These are phyloP conservation scores for Lophochroa leadbeateri DNA, from an alignment of 2,113 vertebrate genomes.

Conservation along the genomic window DNA sequence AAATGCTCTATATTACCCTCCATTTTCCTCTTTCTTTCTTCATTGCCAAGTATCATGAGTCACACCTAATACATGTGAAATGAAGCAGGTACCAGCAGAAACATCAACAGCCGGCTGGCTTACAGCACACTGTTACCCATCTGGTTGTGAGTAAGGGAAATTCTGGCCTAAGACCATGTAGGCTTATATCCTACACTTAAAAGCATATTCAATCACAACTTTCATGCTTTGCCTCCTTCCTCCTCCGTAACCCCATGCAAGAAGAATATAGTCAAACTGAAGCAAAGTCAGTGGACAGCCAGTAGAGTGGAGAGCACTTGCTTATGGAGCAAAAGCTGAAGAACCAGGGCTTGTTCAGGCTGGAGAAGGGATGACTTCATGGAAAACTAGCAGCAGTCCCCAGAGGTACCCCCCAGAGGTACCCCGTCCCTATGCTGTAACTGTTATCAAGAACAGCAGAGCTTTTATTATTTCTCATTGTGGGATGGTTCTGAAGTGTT, in stretches of 20 bases:
- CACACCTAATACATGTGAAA: background rate
- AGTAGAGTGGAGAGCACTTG: fast-evolving
- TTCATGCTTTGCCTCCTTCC: background rate
- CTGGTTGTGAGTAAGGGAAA: background rate
- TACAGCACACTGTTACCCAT: background rate
- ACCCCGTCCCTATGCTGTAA: background rate
- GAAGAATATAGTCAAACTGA: background rate
- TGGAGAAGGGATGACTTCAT: background rate
- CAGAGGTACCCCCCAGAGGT: background rate
- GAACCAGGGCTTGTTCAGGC: background rate
- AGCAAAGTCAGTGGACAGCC: background rate
- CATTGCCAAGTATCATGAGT: background rate
- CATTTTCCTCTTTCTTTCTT: background rate
- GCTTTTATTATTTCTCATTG: background rate
- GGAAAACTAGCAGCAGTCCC: background rate
- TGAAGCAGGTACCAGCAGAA: background rate
- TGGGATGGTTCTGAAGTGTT: background rate
- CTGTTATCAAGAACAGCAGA: background rate
- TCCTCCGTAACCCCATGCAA: background rate
- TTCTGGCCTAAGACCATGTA: background rate
- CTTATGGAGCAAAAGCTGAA: background rate
- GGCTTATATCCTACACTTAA: background rate
- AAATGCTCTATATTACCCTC: background rate
- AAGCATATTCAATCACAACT: background rate
- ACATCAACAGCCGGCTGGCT: background rate